Evolutionary conservation across 2,888 invertebrate species (phyloP).

Genomic region (Neuroscelio doddi): DNA sequence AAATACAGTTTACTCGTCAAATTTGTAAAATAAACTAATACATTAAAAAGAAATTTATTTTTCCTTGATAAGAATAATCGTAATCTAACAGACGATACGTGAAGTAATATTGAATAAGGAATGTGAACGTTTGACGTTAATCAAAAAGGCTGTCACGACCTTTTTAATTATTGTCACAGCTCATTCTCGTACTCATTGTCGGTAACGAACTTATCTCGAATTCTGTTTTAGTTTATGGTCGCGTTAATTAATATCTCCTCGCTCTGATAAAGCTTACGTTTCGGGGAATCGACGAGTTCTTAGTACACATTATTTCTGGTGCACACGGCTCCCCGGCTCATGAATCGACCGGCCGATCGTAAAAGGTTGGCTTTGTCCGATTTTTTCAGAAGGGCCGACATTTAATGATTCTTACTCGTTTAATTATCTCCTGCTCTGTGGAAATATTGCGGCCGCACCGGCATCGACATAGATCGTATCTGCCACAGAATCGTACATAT

Average conservation of each 20-base stretch:
- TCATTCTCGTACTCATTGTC: too few species aligned
- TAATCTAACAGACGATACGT: too few species aligned
- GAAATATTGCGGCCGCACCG: too few species aligned
- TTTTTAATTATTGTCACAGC: not conserved
- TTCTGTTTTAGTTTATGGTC: slow-evolving; percentile 31
- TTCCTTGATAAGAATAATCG: too few species aligned
- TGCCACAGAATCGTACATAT: slow-evolving; percentile 24
- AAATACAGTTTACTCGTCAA: too few species aligned
- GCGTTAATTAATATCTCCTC: slow-evolving; percentile 54
- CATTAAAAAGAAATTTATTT: too few species aligned
- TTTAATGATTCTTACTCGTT: slow-evolving; percentile 39
- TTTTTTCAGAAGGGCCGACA: slow-evolving; percentile 45
- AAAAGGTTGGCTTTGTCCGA: slow-evolving; percentile 55
- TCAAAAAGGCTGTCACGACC: not conserved
- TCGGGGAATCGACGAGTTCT: slow-evolving; percentile 55
- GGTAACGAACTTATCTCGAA: not conserved
- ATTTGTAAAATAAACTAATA: too few species aligned
- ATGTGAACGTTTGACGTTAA: not conserved
- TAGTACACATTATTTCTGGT: slow-evolving; percentile 59
- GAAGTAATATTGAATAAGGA: too few species aligned
- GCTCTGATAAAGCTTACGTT: slow-evolving; percentile 48
- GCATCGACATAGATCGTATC: slow-evolving; percentile 31
- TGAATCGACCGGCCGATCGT: slow-evolving; percentile 49
- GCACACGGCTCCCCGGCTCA: too few species aligned
- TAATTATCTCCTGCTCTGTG: slow-evolving; percentile 47